Evolutionary conservation across 2,113 vertebrate species (phyloP).

Genomic region (Crypturellus undulatus): DNA sequence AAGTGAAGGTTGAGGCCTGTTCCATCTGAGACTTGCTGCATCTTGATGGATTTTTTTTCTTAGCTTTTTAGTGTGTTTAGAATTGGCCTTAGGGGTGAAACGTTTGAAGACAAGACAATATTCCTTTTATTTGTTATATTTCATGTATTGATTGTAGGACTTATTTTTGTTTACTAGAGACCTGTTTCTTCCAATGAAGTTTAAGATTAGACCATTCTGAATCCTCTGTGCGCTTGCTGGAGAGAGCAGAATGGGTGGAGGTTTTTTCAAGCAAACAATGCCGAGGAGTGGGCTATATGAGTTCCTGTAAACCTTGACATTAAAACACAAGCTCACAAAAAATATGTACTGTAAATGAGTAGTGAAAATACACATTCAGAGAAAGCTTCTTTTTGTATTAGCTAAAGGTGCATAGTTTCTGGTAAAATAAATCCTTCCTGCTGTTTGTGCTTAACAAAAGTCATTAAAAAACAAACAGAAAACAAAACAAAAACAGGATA

Average conservation of each 20-base stretch:
- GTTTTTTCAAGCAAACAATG: not conserved
- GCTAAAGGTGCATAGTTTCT: not conserved
- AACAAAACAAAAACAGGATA: not conserved
- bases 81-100: not conserved
- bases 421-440: not conserved
- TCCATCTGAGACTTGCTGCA: rapidly evolving
- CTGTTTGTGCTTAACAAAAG: not conserved
- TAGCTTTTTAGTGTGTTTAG: not conserved
- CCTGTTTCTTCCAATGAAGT: not conserved
- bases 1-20: not conserved
- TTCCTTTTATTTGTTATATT: not conserved
- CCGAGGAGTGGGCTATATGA: not conserved
- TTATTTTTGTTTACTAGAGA: not conserved
- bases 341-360: rapidly evolving
- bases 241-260: not conserved
- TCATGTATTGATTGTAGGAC: not conserved
- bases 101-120: not conserved
- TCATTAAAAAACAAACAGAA: not conserved
- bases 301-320: not conserved
- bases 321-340: not conserved
- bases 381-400: not conserved
- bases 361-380: not conserved
- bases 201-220: not conserved
- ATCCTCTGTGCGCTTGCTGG: not conserved
- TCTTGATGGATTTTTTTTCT: not conserved